These are phyloP conservation scores for Hipparchia sbordonii DNA, from an alignment of 2,888 invertebrate genomes.

Conservation along the genomic window DNA sequence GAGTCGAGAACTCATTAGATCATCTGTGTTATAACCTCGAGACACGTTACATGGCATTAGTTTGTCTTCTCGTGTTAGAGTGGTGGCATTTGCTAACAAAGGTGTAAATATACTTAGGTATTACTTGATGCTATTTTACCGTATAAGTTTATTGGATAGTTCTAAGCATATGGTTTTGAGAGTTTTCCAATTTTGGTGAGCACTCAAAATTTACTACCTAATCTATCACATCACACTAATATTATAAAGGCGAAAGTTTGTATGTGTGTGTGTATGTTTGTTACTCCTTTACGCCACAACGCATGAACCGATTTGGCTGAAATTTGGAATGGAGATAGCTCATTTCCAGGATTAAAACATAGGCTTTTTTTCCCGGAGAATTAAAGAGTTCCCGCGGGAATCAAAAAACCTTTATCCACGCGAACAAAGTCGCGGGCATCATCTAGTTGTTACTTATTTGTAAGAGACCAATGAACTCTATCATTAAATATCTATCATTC, in stretches of 20 bases:
- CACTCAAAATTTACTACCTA: neutral
- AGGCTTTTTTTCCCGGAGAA: no score
- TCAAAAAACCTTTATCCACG: no score
- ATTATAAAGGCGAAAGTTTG: no score
- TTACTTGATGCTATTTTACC: neutral
- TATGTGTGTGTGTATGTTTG: no score
- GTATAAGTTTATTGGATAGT: slow-evolving; percentile 3
- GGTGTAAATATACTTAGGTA: neutral
- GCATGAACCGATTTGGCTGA: no score
- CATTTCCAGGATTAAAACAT: no score
- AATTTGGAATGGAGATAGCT: no score
- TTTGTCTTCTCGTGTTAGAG: slow-evolving; percentile 23
- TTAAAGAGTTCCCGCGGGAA: no score
- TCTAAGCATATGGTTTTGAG: neutral
- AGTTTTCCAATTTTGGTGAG: slow-evolving; percentile 1
- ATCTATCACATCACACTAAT: no score
- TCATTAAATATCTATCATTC: neutral
- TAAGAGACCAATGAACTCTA: neutral
- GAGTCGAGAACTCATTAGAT: slow-evolving; percentile 54
- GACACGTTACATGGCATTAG: slow-evolving; percentile 28
- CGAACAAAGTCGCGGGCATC: no score
- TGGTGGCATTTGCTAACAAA: slow-evolving; percentile 14
- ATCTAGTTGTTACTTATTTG: neutral
- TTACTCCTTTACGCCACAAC: no score
- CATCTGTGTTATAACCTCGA: slow-evolving; percentile 38